Base-by-base conservation (phyloP, 2,113 vertebrate species). In the Cathartes aura region DNA sequence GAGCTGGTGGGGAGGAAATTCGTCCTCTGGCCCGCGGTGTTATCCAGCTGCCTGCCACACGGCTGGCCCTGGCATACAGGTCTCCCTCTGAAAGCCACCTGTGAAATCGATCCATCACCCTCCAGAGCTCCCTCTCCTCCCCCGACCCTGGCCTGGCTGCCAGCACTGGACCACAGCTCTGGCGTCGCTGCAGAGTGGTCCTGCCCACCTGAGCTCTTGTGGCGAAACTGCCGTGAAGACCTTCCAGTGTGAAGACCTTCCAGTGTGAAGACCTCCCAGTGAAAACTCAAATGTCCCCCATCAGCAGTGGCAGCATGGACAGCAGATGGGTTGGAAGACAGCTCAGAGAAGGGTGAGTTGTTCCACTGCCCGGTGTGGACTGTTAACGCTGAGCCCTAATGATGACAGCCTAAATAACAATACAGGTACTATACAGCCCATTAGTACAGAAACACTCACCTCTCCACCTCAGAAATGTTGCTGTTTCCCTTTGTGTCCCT, bases 271-370 rank as follows among this genome's bases (percentile, higher is more conserved):
- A 66, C 6, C 26, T 50, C 29, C 32, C 43, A 27, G 30, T 12
- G 62, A 36, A 55, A 80, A 12, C 24, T 30, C 23, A 22, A 4
- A 4, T 11, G 38, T 38, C 4, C 29, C 9, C 30, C 0, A 0
- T 11, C 78, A 73, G 67, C 13, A 6, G 40, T 34, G 40, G 12
- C 81, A 42, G 23, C 4, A 2, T 11, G 52, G n/a, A 4, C 47
- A 59, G 80, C 20, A 90, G 66, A 40, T 7, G n/a, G 24, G 32
- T 52, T 68, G 34, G 67, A 40, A 56, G 34, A 42, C 64, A 66
- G 34, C 55, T 53, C 45, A 62, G 42, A 23, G 60, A n/a, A 55
- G 26, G 14, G 26, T 3, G 29, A 83, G 18, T 3, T 75, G 8
- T 64, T 93, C 18, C 36, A 27, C 11, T 78, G 55, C 36, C 47